Percentiles rank a stretch among this genome's conserved stretches.
These are phyloP conservation scores for Columba janthina DNA, from an alignment of 2,113 vertebrate species.

Conservation along the genomic window DNA sequence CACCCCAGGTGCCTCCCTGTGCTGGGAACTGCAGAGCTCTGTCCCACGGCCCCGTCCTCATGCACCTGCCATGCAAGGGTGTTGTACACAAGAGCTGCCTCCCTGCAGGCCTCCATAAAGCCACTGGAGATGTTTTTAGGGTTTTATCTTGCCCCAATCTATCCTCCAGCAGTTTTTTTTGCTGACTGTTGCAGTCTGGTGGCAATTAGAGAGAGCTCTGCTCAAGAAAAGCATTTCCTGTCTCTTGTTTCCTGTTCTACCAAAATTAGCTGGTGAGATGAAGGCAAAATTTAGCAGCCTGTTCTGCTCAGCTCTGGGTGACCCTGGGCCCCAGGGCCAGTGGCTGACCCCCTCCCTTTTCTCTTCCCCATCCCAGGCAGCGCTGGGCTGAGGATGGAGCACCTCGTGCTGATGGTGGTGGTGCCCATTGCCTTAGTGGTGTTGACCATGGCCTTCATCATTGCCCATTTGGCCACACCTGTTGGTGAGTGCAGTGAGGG, in stretches of 20 bases:
- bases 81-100: fast-evolving
- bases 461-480: fast-evolving
- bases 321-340: fast-evolving
- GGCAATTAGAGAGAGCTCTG: not conserved
- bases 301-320: not conserved
- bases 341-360: not conserved
- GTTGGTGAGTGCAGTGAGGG: fast-evolving
- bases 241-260: not conserved
- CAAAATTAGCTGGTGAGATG: not conserved
- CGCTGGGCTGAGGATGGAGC: fast-evolving
- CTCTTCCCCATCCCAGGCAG: not conserved
- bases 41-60: not conserved
- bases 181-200: not conserved
- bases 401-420: not conserved
- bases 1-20: too few species aligned
- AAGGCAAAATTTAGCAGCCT: too few species aligned
- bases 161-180: not conserved
- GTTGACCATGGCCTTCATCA: fast-evolving
- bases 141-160: not conserved
- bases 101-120: fast-evolving
- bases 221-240: not conserved
- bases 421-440: fast-evolving
- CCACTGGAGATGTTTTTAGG: not conserved
- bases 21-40: not conserved
- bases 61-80: fast-evolving